These are phyloP conservation scores for Diaprepes abbreviatus DNA, from an alignment of 2,888 invertebrate genomes.

Conservation along the genomic window DNA sequence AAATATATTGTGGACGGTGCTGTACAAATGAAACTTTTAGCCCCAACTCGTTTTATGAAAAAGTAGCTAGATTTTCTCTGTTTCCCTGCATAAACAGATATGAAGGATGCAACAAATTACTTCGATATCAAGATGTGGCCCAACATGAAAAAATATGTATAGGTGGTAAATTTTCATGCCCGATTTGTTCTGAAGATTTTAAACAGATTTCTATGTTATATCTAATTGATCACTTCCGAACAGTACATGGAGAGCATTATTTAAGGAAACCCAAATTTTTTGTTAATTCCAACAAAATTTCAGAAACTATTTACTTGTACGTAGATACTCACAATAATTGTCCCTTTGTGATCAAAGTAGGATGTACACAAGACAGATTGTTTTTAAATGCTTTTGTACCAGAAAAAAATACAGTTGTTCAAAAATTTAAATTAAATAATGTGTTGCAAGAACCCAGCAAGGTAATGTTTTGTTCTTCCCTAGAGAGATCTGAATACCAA, in stretches of 20 bases:
- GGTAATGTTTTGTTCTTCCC: neutral
- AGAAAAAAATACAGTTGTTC: neutral
- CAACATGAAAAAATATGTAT: conserved; percentile 9
- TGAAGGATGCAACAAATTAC: conserved; percentile 11
- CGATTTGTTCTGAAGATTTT: neutral
- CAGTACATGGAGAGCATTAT: neutral
- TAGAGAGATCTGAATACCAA: neutral
- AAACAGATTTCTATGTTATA: neutral
- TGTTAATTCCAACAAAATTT: neutral
- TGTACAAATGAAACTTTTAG: neutral
- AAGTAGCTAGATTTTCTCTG: neutral
- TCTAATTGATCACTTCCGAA: conserved; percentile 8
- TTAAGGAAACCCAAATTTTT: conserved; percentile 1
- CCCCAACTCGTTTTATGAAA: conserved; percentile 6
- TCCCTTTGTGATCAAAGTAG: conserved; percentile 7
- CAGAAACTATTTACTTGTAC: neutral
- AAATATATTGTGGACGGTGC: conserved; percentile 6
- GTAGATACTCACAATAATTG: neutral
- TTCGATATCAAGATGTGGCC: neutral
- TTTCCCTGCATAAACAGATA: conserved; percentile 17
- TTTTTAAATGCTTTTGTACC: neutral
- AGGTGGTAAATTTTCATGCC: neutral
- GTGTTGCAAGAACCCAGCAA: neutral
- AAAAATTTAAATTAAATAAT: neutral
- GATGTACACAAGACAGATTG: neutral